Base-by-base conservation (phyloP, 37 sponge, comb jelly and placozoan genomes). In the Chondrosia reniformis region DNA sequence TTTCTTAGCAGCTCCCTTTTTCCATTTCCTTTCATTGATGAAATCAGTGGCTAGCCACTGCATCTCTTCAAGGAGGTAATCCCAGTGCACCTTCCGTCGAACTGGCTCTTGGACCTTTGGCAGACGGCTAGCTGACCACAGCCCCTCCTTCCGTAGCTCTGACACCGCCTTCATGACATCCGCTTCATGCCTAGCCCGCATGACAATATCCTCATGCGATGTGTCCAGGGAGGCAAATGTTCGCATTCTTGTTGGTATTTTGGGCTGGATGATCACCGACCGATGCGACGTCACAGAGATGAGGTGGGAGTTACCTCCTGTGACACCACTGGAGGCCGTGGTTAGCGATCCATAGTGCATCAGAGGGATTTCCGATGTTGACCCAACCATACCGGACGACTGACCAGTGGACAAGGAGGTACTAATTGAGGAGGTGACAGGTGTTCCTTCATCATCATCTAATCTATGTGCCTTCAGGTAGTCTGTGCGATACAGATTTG, bases 31-130 rank as follows among this genome's bases (percentile, higher is more conserved):
- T 78, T 98, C 99, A 78, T 98, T 93, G 37, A 71, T 79, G 83
- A 98, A 98, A 67, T 98, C 99, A 34, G 93, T 81, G 2, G 99
- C 91, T 55, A 98, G 77, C 99, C 95, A 98, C 58, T 88, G 84
- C 96, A 98, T 95, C 67, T 98, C 99, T 49, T 98, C 99, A 62
- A 98, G 75, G 27, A 98, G 80, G 63, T 95, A 95, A 58, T 98
- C 93, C 95, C 95, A 95, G 54, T 89, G 93, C 31, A 82, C 81
- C 82, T 95, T 95, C 22, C 37, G 42, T 63, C 87, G 66, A 4
- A 76, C 41, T 15, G 95, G 93, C 66, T 95, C 95, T 33, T 84
- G 81, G 33, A 95, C 99, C 80, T 90, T 95, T 4, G 99, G 99
- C 49, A 98, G 82, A 6, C 99, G 81, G 43, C 89, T 88, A 30